Conservation (phyloP, 1,140 invertebrate species). For the Atta texana region DNA sequence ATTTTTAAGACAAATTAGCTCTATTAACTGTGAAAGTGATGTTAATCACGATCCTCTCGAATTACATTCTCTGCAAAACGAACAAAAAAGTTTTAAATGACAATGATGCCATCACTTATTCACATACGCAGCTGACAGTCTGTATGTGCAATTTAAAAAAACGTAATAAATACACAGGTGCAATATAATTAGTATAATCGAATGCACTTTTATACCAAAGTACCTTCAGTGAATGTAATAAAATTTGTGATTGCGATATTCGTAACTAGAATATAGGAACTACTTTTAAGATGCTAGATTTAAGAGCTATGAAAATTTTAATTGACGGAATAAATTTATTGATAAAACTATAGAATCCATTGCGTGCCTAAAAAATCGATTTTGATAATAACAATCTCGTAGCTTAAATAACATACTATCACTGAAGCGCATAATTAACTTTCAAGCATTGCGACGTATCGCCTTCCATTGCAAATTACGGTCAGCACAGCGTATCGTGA, state of each 20-base stretch:
- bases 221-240: background rate
- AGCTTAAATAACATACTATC: constrained; percentile 48
- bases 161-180: constrained; percentile 38
- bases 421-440: constrained; percentile 49
- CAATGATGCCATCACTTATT: constrained; percentile 71
- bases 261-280: constrained; percentile 23
- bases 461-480: constrained; percentile 41
- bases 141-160: constrained; percentile 74
- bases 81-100: constrained; percentile 55
- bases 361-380: constrained; percentile 30
- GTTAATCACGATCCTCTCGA: constrained; percentile 84
- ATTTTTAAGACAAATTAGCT: constrained; percentile 87
- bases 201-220: background rate
- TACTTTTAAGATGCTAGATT: constrained; percentile 5
- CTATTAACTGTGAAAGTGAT: constrained; percentile 89
- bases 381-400: constrained; percentile 12
- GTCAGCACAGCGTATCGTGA: constrained; percentile 56
- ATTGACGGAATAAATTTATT: constrained; percentile 57
- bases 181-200: background rate
- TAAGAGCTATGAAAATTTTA: constrained; percentile 15
- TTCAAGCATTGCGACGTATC: constrained; percentile 40
- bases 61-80: constrained; percentile 78
- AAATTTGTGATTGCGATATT: constrained; percentile 24
- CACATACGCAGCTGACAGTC: constrained; percentile 70
- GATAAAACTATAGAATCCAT: constrained; percentile 40